Base-by-base conservation (phyloP, 2,113 vertebrate genomes). In the Dromiciops gliroides region DNA sequence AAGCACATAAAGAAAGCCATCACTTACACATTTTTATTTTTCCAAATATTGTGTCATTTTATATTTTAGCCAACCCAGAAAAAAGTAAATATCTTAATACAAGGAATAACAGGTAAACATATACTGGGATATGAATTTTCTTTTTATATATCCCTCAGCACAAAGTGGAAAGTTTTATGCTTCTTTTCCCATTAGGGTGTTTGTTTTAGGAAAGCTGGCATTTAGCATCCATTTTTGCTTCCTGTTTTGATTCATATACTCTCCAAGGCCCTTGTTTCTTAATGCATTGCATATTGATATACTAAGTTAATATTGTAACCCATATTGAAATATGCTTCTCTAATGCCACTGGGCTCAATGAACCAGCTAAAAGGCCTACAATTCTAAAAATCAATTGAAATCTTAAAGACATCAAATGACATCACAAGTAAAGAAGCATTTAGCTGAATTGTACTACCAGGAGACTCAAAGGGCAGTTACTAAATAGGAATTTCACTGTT, bases 371-470 rank as follows among this genome's bases (percentile, higher is more conserved):
- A 95, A 97, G 16, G 0, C 50, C 97, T 96, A 49, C 50, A 93
- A 95, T 94, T 97, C 97, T 98, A 97, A 97, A 98, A 98, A 97
- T 52, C 95, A 97, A 96, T 95, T 97, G 97, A 97, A 48, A n/a
- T 89, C 51, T 22, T 83, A 93, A 95, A 94, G 93, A 93, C 26
- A 26, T 94, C 90, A 95, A 94, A 49, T 92, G 95, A 52, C 90
- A 93, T 93, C 93, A 89, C 89, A 91, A 91, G 23, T 51, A 96
- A 94, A 95, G 90, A 50, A 96, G 96, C 95, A 96, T 91, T 95
- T 94, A 95, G 5, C 48, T 90, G 67, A 98, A 93, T 12, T 28
- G 93, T 51, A 56, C 89, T 91, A 50, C n/a, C 95, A 75, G 51
- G 89, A 94, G 96, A 94, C 51, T 47, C 48, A 94, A 75, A 5